Base-by-base conservation (phyloP, 2,797 vertebrate species). In the Sarcoramphus papa region DNA sequence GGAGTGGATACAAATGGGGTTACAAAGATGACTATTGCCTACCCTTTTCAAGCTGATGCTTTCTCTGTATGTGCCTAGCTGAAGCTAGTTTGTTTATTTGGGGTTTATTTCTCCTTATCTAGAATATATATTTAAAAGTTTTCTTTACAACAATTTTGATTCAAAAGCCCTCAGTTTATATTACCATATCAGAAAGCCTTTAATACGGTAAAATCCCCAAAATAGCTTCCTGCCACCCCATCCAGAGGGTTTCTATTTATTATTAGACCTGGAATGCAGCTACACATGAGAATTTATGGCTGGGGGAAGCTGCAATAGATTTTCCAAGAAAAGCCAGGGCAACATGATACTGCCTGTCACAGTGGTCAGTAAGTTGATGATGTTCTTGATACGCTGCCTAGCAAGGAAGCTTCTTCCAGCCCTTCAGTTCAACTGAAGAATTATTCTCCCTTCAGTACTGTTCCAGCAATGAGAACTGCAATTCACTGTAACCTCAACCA, bases 321-420 rank as follows among this genome's bases (percentile, higher is more conserved):
- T 89, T 91, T 93, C 85, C 95, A 91, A 90, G 95, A 92, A 91
- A 95, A 97, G 92, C 60, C 75, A 75, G 92, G 76, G 95, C 95
- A 97, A 97, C 54, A 21, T 17, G 84, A 96, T 59, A 91, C 67
- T 27, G 75, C 35, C 59, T 82, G 30, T 65, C 77, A 81, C 72
- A 70, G 78, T 64, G 82, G 80, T 81, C 90, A 89, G 56, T 87
- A 41, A 90, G 75, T 60, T 19, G n/a, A 28, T 12, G 19, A 70
- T 7, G 37, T 31, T 22, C 54, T 60, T 60, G 53, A 83, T 70
- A 43, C 15, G 16, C 20, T 65, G 43, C 68, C 57, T 75, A 78
- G 65, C 68, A 81, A 88, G 72, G 69, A 93, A 91, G 22, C 8
- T 77, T 68, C 40, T 81, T 62, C 48, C 33, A 67, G 56, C 15